These are phyloP conservation scores for Pampusana beccarii DNA, from an alignment of 2,113 vertebrate genomes.

Conservation along the genomic window DNA sequence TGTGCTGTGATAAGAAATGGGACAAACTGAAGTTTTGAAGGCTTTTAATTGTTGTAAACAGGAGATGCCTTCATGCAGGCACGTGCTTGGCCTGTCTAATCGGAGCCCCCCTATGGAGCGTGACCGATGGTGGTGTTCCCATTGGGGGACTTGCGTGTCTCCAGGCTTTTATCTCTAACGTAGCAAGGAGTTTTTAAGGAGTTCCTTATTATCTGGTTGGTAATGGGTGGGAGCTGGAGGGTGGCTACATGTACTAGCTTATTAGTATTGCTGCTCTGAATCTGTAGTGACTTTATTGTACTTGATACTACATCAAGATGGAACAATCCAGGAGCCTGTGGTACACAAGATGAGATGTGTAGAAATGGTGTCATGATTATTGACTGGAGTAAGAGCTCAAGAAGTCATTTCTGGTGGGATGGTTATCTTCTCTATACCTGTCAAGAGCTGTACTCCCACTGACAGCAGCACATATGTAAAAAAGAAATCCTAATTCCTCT, in stretches of 20 bases:
- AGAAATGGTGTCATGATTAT: background rate
- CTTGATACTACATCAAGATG: background rate
- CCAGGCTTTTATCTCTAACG: background rate
- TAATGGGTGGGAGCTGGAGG: background rate
- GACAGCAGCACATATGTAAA: background rate
- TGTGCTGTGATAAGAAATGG: background rate
- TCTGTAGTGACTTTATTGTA: background rate
- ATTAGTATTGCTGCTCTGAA: background rate
- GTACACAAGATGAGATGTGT: background rate
- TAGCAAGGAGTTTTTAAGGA: background rate
- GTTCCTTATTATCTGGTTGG: background rate
- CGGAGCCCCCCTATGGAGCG: rapidly evolving
- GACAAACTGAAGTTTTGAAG: background rate
- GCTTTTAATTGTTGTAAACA: background rate
- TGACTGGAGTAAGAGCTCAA: background rate
- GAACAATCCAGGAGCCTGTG: background rate
- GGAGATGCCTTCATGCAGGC: background rate
- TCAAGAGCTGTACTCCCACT: background rate
- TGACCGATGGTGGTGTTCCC: background rate
- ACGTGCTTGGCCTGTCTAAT: rapidly evolving
- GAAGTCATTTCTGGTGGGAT: background rate
- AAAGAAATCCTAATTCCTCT: background rate
- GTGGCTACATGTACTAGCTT: background rate
- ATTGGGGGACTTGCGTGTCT: rapidly evolving
- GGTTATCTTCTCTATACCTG: background rate